A percentile compares a stretch with the other conserved stretches of the same genome.
These are phyloP conservation scores for Falco columbarius DNA, from an alignment of 2,797 vertebrate species.

Conservation along the genomic window DNA sequence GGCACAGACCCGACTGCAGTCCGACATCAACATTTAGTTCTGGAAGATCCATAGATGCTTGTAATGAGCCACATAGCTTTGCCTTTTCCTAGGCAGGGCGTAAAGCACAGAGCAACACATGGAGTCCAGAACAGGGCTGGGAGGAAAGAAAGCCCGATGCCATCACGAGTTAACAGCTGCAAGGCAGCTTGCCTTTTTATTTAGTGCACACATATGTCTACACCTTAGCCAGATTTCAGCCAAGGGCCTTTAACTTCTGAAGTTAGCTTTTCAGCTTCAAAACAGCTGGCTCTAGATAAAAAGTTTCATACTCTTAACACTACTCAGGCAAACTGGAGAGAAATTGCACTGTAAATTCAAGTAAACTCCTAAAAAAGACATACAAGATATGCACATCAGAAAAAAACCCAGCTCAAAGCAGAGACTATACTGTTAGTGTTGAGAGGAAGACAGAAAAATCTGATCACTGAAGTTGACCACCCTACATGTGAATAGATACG, in stretches of 20 bases:
- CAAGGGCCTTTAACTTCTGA: neutral
- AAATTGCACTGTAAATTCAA: neutral
- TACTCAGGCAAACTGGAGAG: neutral
- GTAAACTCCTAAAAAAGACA: no score
- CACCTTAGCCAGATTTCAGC: neutral
- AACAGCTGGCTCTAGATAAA: neutral
- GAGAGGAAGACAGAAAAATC: neutral
- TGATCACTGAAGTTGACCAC: neutral
- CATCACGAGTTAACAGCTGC: neutral
- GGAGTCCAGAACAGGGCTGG: neutral
- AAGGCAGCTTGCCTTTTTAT: neutral
- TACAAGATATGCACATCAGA: accelerated
- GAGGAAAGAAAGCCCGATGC: neutral
- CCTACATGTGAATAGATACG: neutral
- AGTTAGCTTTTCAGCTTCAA: neutral
- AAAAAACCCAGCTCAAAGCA: neutral
- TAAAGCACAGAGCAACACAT: no score
- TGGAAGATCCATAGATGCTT: neutral
- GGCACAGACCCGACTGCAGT: neutral
- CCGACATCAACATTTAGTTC: neutral
- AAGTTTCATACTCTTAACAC: neutral
- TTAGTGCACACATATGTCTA: neutral
- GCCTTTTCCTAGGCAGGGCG: no score
- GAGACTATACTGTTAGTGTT: neutral
- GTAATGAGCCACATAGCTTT: neutral